Evolutionary conservation across 1,140 invertebrate species (phyloP).

Genomic region (Anagrus nilaparvatae): DNA sequence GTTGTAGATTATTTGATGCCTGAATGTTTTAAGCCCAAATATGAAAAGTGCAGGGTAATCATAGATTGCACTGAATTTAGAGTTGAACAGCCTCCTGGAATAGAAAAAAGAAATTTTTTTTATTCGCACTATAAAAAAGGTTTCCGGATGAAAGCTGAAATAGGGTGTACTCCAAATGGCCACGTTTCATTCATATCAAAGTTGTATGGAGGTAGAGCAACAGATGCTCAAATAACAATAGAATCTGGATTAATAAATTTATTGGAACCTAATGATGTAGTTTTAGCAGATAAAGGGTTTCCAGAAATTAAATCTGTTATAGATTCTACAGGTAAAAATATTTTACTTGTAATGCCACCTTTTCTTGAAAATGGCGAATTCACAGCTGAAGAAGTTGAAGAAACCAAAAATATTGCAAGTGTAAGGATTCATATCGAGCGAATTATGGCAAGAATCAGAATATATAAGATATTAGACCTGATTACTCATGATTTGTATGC

Average conservation of each 20-base stretch:
- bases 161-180: constrained; percentile 13
- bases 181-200: constrained; percentile 16
- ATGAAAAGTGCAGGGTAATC: constrained; percentile 1
- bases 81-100: constrained; percentile 5
- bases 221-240: no score
- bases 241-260: constrained; percentile 24
- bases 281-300: no score
- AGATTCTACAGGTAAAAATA: constrained; percentile 3
- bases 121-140: constrained; percentile 3
- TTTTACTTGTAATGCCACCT: constrained; percentile 25
- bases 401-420: constrained; percentile 25
- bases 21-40: not conserved
- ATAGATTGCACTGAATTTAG: constrained; percentile 6
- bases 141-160: constrained; percentile 13
- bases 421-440: constrained; percentile 33
- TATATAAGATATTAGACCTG: no score
- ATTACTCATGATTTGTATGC: constrained; percentile 16
- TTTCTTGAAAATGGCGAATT: constrained; percentile 21
- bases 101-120: constrained; percentile 1
- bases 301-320: no score
- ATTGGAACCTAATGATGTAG: constrained; percentile 25
- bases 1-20: constrained; percentile 7
- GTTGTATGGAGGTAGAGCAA: constrained; percentile 14
- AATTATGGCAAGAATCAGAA: constrained; percentile 23
- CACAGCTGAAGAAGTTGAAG: constrained; percentile 22